Percentiles rank a stretch among this genome's conserved stretches.
Evolutionary conservation across 1,140 invertebrate genomes (phyloP).

Genomic region (Orchestia grillus): DNA sequence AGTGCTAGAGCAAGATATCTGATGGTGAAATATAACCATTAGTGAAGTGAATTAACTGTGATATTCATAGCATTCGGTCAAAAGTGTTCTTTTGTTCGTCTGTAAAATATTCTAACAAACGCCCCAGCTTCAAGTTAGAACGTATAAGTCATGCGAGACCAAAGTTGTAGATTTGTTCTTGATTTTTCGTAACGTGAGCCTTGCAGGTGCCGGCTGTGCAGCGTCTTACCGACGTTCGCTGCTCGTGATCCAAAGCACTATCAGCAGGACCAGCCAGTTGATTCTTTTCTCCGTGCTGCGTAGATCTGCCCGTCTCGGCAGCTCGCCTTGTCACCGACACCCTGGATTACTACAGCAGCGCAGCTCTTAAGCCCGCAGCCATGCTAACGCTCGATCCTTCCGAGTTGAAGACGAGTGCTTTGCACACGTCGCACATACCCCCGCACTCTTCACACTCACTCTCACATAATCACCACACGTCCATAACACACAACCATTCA

Average conservation of each 20-base stretch:
- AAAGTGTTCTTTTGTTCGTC: constrained; percentile 33
- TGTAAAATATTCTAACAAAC: background rate
- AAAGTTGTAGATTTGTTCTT: constrained; percentile 19
- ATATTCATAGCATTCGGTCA: constrained; percentile 48
- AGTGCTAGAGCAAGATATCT: constrained; percentile 59
- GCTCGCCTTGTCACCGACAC: constrained; percentile 68
- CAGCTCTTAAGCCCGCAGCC: constrained; percentile 64
- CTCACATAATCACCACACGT: constrained; percentile 63
- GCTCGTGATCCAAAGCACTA: constrained; percentile 69
- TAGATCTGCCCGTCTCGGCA: constrained; percentile 45
- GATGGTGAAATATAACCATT: constrained; percentile 36
- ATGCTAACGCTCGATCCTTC: constrained; percentile 67
- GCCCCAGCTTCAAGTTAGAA: background rate
- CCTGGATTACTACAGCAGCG: constrained; percentile 66
- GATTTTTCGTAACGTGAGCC: constrained; percentile 58
- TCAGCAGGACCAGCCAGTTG: background rate
- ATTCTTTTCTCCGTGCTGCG: background rate
- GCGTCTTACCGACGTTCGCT: background rate
- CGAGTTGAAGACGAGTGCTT: constrained; percentile 65
- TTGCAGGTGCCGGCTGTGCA: constrained; percentile 61
- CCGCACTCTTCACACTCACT: constrained; percentile 67
- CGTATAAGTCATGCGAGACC: constrained; percentile 14
- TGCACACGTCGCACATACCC: constrained; percentile 65
- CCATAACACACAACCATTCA: constrained; percentile 67
- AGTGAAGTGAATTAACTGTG: constrained; percentile 54